These are phyloP conservation scores for Sorex fumeus DNA, from an alignment of 2,113 vertebrate genomes.

Conservation along the genomic window DNA sequence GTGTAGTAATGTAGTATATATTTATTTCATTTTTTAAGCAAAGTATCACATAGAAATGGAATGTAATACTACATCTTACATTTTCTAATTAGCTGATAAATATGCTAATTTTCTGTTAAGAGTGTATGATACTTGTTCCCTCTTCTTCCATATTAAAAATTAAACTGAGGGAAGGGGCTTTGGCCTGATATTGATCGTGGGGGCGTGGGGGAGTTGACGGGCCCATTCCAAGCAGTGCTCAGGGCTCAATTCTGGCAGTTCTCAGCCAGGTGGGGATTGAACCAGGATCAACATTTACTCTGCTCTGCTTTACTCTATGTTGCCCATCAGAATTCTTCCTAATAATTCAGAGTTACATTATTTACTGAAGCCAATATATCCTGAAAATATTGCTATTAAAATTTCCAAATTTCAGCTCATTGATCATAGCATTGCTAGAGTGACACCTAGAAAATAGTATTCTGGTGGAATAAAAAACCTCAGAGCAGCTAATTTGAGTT, in stretches of 20 bases:
- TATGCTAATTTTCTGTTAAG: neutral
- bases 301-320: neutral
- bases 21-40: neutral
- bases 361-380: neutral
- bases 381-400: neutral
- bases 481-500: slow-evolving; percentile 11
- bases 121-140: neutral
- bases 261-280: neutral
- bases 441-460: neutral
- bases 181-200: neutral
- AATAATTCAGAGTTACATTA: neutral
- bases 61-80: neutral
- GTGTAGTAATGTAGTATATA: neutral
- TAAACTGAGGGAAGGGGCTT: neutral
- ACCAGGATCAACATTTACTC: neutral
- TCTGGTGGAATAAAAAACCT: neutral
- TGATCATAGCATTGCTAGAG: neutral
- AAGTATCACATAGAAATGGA: neutral
- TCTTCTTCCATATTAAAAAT: neutral
- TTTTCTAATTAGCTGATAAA: neutral
- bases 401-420: neutral
- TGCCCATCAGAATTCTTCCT: neutral
- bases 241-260: too few species aligned
- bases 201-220: neutral
- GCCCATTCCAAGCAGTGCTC: too few species aligned